A percentile compares a stretch with the other conserved stretches of the same genome.
phyloP scores from a whole-genome alignment of 2,113 vertebrate genomes.

The Anser cygnoides region DNA sequence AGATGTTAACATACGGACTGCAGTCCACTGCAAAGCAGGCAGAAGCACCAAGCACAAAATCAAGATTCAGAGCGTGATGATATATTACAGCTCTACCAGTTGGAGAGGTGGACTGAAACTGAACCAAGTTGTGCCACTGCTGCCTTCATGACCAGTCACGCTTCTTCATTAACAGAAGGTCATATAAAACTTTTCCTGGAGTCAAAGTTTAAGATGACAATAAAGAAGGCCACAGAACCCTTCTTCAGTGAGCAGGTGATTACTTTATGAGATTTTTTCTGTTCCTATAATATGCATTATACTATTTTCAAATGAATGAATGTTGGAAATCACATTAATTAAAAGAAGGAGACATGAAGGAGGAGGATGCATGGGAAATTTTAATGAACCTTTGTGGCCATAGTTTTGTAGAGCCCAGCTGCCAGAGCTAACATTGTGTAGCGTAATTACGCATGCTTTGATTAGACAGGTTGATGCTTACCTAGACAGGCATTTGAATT shows the following conservation, averaged over 20 bases:
- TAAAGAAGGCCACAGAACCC: neutral
- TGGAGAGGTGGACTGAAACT: neutral
- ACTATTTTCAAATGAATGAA: neutral
- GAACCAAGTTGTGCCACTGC: neutral
- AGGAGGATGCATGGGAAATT: neutral
- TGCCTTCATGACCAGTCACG: neutral
- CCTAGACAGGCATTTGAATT: neutral
- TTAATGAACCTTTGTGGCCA: neutral
- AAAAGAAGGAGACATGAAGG: neutral
- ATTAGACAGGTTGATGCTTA: neutral
- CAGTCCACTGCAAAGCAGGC: neutral
- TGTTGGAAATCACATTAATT: neutral
- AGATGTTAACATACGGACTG: neutral
- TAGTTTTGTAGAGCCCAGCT: neutral
- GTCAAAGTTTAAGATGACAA: neutral
- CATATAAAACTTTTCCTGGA: neutral
- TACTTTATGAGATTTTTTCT: neutral
- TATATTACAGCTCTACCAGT: neutral
- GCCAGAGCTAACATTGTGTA: neutral
- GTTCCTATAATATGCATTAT: accelerated
- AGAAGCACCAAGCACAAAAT: neutral
- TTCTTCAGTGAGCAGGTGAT: neutral
- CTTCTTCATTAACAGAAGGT: neutral
- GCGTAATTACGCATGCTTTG: neutral
- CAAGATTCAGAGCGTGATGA: neutral